These are phyloP conservation scores for Ophion costatus DNA, from an alignment of 2,888 invertebrate species.

Conservation along the genomic window DNA sequence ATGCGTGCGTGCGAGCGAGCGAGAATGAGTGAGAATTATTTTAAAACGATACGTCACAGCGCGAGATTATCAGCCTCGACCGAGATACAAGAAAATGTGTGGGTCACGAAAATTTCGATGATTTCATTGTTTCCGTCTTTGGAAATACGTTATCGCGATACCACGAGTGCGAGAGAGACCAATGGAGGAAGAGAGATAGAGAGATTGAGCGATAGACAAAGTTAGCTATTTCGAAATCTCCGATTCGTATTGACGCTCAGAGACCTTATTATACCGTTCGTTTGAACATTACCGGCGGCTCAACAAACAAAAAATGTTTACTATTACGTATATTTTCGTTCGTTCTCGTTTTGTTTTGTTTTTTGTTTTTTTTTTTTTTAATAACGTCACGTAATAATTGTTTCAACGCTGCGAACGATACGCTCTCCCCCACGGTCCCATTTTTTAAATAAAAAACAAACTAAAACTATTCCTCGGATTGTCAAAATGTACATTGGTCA, in stretches of 20 bases:
- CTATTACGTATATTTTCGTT: conserved; percentile 58
- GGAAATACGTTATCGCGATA: conserved; percentile 28
- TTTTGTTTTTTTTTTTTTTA: conserved; percentile 45
- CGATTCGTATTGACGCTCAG: conserved; percentile 68
- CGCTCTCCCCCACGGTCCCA: background rate
- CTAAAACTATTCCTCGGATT: conserved; percentile 45
- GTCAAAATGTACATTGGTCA: conserved; percentile 4
- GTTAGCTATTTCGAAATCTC: conserved; percentile 66
- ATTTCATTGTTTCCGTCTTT: conserved; percentile 39
- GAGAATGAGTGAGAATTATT: conserved; percentile 47
- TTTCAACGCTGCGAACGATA: conserved; percentile 54
- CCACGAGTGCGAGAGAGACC: conserved; percentile 7
- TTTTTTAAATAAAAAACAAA: conserved; percentile 61
- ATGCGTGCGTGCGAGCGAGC: conserved; percentile 12
- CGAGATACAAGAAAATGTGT: conserved; percentile 42
- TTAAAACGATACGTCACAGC: conserved; percentile 47
- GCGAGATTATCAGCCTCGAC: conserved; percentile 53
- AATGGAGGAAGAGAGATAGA: background rate
- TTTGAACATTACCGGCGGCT: conserved; percentile 67
- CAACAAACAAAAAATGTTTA: conserved; percentile 68
- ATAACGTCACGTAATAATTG: conserved; percentile 64
- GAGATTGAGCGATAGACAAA: conserved; percentile 31
- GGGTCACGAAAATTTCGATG: conserved; percentile 32
- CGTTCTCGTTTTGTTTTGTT: conserved; percentile 14
- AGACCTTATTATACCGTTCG: conserved; percentile 65